Conservation (phyloP, 2,113 vertebrate genomes). For the Toxotes jaculatrix region DNA sequence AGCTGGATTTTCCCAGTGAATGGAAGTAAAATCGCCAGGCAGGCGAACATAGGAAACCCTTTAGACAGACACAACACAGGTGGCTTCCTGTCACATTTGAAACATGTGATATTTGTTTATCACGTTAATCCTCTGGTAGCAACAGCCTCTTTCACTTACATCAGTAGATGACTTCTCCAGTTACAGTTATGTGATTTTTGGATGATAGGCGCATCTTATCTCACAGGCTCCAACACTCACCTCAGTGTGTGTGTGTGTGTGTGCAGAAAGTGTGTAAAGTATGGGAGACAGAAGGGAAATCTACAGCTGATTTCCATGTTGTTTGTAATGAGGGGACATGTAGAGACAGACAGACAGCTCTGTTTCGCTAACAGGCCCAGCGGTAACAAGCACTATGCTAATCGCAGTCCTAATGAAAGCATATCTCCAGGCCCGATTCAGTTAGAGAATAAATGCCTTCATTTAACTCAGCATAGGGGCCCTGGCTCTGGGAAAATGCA, state of each 20-base stretch:
- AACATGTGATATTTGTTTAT: conserved; percentile 46
- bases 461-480: conserved; percentile 82
- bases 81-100: conserved; percentile 34
- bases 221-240: conserved; percentile 25
- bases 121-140: conserved; percentile 61
- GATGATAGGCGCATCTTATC: conserved; percentile 54
- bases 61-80: conserved; percentile 25
- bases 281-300: conserved; percentile 5
- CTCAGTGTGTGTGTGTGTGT: conserved; percentile 30
- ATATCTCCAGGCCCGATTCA: conserved; percentile 76
- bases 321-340: conserved; percentile 71
- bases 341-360: conserved; percentile 67
- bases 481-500: conserved; percentile 62
- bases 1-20: conserved; percentile 21
- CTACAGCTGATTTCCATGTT: conserved; percentile 65
- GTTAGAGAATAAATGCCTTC: conserved; percentile 79
- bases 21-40: neutral
- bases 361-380: conserved; percentile 74
- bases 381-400: conserved; percentile 83
- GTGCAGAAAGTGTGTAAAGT: conserved; percentile 29
- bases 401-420: conserved; percentile 83
- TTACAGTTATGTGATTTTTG: conserved; percentile 43
- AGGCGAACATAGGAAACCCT: conserved; percentile 13
- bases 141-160: conserved; percentile 21
- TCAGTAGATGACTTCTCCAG: conserved; percentile 55